Evolutionary conservation across 1,140 invertebrate genomes (phyloP), one percentile per base, ranked within the genome.

Genomic region (Hypothenemus hampei): DNA sequence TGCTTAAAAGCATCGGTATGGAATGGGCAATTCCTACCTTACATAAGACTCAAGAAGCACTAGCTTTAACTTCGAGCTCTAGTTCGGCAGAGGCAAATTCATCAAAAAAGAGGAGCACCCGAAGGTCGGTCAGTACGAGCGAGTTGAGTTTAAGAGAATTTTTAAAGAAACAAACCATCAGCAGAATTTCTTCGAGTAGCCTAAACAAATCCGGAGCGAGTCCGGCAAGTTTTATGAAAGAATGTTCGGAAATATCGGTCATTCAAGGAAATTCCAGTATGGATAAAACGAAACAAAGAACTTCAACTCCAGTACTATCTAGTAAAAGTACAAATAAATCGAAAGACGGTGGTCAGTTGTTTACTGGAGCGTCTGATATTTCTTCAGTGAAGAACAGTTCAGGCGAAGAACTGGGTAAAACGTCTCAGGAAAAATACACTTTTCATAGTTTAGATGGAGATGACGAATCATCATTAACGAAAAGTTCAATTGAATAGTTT

Each of bases 21-120:
- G 77, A 75, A 2, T 85, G 82, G 82, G 81, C 81, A 4, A 76
- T 81, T 1, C 75, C 80, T 2, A 83, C 80, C 1, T 68, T 84
- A 22, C 81, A 80, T 52, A 85, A 83, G 69, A 84, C 81, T 6
- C 77, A 80, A 20, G 77, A 84, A 62, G 75, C 80, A 2, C 73
- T 80, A 49, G 81, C 80, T 10, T 72, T 82, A 6, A 79, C 79
- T 3, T 82, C 81, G 0, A 82, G 79, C 23, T 80, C 75, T 0
- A 77, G 73, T 47, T 78, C 81, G 0, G 74, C 73, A 7, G 74
- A 74, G 57, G 68, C 72, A 5, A 74, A 72, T 62, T 39, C 40
- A 33, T 57, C 50, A 35, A 58, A 57, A 48, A 52, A 35, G 23
- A 46, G 36, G 11, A 40, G 40, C 8, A 13, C 21, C 2, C 4